phyloP scores from a whole-genome alignment of 1,140 invertebrate genomes.

The Sinonovacula constricta region DNA sequence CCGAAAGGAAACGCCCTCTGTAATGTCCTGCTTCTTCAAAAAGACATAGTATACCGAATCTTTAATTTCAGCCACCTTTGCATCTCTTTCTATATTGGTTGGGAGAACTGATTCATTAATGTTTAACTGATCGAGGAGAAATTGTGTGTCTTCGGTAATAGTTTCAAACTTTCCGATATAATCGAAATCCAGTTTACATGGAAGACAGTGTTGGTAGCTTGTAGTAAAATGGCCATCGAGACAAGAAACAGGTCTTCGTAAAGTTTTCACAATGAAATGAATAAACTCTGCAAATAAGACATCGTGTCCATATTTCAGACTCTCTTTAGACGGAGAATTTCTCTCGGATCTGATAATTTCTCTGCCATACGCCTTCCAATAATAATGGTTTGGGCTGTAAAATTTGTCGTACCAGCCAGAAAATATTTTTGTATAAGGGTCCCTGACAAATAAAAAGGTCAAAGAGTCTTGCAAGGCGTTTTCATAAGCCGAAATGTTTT shows the following conservation, averaged over 20 bases:
- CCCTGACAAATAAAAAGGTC: constrained; percentile 10
- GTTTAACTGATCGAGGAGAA: neutral
- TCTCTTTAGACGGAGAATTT: constrained; percentile 1
- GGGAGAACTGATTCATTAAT: neutral
- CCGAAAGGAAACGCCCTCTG: constrained; percentile 5
- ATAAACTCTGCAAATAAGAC: constrained; percentile 1
- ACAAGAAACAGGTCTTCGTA: no score
- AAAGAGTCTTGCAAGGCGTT: neutral
- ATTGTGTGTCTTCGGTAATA: constrained; percentile 21
- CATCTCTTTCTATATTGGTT: constrained; percentile 18
- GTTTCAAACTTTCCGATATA: constrained; percentile 43
- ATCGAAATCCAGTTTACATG: neutral
- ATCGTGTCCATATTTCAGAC: constrained; percentile 12
- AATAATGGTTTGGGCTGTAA: constrained; percentile 5
- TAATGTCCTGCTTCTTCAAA: constrained; percentile 1
- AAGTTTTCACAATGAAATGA: neutral
- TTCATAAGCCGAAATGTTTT: no score
- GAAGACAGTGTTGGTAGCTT: constrained; percentile 25
- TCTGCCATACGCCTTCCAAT: neutral
- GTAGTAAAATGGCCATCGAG: constrained; percentile 25
- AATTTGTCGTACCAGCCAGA: constrained; percentile 10
- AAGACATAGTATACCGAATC: constrained; percentile 18
- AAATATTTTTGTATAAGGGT: constrained; percentile 7
- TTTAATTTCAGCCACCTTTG: neutral
- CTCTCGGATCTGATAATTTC: neutral